Conservation (phyloP, 2,113 vertebrate species). For the Sigmodon hispidus region DNA sequence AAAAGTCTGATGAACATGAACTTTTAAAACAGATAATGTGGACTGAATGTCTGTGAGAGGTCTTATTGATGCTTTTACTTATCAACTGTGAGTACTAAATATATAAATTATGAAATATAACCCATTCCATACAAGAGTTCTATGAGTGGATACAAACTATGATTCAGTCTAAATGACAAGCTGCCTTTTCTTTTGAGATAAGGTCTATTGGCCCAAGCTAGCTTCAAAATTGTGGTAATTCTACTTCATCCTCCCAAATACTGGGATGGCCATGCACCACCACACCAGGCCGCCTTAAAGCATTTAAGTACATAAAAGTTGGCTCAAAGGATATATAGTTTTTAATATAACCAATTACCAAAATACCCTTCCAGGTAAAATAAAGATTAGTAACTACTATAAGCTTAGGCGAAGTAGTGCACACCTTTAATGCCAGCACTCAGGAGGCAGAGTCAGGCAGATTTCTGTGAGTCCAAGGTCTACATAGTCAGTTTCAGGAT, state of each 20-base stretch:
- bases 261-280: not conserved
- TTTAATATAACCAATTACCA: not conserved
- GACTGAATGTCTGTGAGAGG: not conserved
- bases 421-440: not conserved
- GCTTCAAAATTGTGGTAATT: not conserved
- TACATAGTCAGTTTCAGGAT: not conserved
- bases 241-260: not conserved
- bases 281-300: not conserved
- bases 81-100: not conserved
- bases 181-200: not conserved
- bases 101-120: not conserved
- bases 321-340: not conserved
- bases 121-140: conserved; percentile 11
- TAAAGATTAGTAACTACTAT: not conserved
- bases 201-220: not conserved
- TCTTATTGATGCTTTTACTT: not conserved
- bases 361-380: not conserved
- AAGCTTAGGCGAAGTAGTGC: not conserved
- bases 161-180: not conserved
- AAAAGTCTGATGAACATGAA: not conserved
- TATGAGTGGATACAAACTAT: not conserved
- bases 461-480: not conserved
- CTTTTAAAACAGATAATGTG: not conserved
- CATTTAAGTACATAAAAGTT: not conserved
- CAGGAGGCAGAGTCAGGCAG: not conserved